Evolutionary conservation across 2,888 invertebrate species (phyloP), one percentile per base, ranked within the genome.

Genomic region (Lathronympha strigana): DNA sequence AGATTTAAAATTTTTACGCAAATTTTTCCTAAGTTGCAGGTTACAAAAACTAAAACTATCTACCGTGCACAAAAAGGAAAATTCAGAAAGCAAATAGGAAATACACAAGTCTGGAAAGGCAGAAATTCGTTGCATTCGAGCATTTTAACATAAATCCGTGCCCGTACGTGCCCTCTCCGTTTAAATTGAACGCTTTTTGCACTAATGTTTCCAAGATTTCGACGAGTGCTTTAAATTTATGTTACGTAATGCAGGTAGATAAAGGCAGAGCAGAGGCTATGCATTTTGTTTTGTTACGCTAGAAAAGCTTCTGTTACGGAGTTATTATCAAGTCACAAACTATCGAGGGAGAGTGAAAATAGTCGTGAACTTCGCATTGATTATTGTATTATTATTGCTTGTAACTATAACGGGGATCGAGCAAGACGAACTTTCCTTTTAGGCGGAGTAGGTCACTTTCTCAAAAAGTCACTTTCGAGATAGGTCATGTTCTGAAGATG

Each of bases 101-200:
- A 33, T 0, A 31, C 19, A 47, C 36, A 45, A 23, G 23, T 38
- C 8, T 3, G n/a, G 21, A 15, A 25, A 15, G 5, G 17, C 17
- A 31, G 61, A 51, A 61, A 40, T 61, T 15, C 19, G 51, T 43
- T 61, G 25, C n/a, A 51, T 61, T 36, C 51, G 31, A 19, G 9
- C 9, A 25, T 63, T 55, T 40, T 21, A 43, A 63, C 63, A 63
- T 63, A 63, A 63, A 63, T 63, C 57, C 25, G 2, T 15, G 25
- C 33, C 38, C 2, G 38, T 19, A 63, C 63, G 63, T 63, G 63
- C 49, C 49, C 40, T 21, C 21, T 63, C 31, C 40, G 28, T 28
- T 45, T 40, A 49, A 50, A 63, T 40, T 47, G 31, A 57, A 57
- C 25, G 23, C n/a, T 55, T 57, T 63, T 63, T 57, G 40, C 47